These are phyloP conservation scores for Myotis lucifugus DNA, from an alignment of 2,113 vertebrate species.

Conservation along the genomic window DNA sequence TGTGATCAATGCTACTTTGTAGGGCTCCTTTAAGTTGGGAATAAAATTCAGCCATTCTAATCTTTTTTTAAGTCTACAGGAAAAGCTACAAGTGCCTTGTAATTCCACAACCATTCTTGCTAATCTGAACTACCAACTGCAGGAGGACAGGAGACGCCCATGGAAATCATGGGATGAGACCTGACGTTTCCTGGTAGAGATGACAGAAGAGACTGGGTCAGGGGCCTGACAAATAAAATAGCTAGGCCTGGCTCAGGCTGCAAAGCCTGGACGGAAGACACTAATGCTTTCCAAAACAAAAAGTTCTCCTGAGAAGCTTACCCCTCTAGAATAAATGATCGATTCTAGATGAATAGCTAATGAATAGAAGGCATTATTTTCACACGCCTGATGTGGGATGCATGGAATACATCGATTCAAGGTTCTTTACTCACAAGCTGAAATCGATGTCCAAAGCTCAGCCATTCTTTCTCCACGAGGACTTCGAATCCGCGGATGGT, in stretches of 20 bases:
- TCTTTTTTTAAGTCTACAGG: background rate
- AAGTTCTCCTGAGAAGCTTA: background rate
- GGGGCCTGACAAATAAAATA: too few species aligned
- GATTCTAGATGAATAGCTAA: background rate
- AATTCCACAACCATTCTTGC: background rate
- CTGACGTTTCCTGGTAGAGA: background rate
- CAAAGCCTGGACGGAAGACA: background rate
- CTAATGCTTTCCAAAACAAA: background rate
- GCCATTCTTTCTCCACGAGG: slow-evolving; percentile 98
- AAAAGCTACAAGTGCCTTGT: background rate
- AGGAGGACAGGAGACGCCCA: background rate
- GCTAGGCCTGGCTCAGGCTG: background rate
- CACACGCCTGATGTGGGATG: background rate
- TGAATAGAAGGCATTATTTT: background rate
- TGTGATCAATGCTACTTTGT: background rate
- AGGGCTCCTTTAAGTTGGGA: background rate
- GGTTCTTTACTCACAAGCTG: slow-evolving; percentile 90
- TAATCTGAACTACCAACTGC: background rate
- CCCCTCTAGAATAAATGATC: background rate
- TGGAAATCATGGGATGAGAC: background rate
- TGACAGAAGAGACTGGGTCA: background rate
- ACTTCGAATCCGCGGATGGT: slow-evolving; percentile 95
- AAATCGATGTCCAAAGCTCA: slow-evolving; percentile 97
- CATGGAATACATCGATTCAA: background rate
- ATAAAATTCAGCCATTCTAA: background rate